A percentile compares a stretch with the other conserved stretches of the same genome.
Conservation (phyloP, 1,140 invertebrate species). For the Drosophila truncata region DNA sequence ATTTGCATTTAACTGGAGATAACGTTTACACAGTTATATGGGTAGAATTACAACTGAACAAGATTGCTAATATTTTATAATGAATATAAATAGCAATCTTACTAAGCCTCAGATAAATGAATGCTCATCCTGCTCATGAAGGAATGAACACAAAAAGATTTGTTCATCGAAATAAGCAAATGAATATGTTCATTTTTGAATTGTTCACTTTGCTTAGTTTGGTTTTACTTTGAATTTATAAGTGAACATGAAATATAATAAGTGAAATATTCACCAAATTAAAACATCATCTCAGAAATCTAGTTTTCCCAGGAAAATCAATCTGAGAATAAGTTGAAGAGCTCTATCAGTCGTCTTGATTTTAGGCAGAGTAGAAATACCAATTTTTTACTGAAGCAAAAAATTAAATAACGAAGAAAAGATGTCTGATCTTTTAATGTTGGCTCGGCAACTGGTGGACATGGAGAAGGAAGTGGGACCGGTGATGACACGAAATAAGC, state of each 20-base stretch:
- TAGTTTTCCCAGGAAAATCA: background rate
- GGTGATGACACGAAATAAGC: background rate
- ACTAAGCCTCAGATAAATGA: too few species aligned
- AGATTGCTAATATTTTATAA: background rate
- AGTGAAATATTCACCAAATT: too few species aligned
- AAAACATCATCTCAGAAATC: too few species aligned
- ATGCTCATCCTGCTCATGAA: too few species aligned
- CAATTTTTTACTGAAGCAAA: background rate
- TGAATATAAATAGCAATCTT: slow-evolving; percentile 5
- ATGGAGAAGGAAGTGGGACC: background rate
- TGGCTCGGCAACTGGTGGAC: background rate
- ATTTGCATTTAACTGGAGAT: slow-evolving; percentile 3
- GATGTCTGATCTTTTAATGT: too few species aligned
- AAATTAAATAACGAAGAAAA: background rate
- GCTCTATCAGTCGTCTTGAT: background rate
- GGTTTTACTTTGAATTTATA: background rate
- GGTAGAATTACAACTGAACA: background rate
- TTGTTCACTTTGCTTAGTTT: background rate
- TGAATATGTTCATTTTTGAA: background rate
- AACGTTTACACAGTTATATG: slow-evolving; percentile 6
- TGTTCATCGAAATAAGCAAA: background rate
- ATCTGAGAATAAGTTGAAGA: background rate
- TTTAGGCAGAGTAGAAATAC: background rate
- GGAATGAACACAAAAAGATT: background rate
- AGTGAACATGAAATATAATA: background rate